Evolutionary conservation across 2,888 invertebrate genomes (phyloP), one percentile per base, ranked within the genome.

Genomic region (Cryptus armator): DNA sequence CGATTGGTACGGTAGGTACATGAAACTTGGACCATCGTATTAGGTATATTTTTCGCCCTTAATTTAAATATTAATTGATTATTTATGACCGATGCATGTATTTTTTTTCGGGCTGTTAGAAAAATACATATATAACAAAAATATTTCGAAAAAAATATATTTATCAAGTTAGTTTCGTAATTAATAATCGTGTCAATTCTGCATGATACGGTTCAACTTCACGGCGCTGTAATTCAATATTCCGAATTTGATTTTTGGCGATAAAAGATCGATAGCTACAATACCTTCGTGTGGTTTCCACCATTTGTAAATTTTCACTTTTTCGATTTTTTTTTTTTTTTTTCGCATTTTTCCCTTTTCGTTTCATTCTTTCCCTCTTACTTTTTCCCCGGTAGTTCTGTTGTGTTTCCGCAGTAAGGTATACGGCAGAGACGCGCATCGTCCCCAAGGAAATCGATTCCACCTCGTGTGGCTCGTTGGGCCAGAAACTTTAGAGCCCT

Each of bases 401-500:
- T 71, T 62, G 62, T 62, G 62, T 62, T 62, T 79, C 86, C 86
- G 86, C 88, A 10, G 56, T 85, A 82, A 82, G 85, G 81, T 83
- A 82, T 66, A 46, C 59, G 51, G 12, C 46, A 10, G 78, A 71
- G 67, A 67, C 67, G 56, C 64, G 86, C 71, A 29, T 62, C 53
- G 86, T 90, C 90, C 89, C 90, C 32, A 67, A 90, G 90, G 90
- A 90, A 90, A 90, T 90, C 89, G 89, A 87, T 86, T 78, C 80
- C 10, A 37, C 80, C 68, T 70, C 62, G 16, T 29, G 74, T 56
- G 79, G 79, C 29, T 83, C 64, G 71, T 72, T 68, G 72, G 80
- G 56, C 51, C 76, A 46, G 66, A 53, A 84, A 84, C 75, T 84
- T 80, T 64, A 76, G 51, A 75, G 66, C 48, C 53, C 37, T 59